phyloP scores from a whole-genome alignment of 2,888 invertebrate genomes.

The Aleiodes leptofemur region DNA sequence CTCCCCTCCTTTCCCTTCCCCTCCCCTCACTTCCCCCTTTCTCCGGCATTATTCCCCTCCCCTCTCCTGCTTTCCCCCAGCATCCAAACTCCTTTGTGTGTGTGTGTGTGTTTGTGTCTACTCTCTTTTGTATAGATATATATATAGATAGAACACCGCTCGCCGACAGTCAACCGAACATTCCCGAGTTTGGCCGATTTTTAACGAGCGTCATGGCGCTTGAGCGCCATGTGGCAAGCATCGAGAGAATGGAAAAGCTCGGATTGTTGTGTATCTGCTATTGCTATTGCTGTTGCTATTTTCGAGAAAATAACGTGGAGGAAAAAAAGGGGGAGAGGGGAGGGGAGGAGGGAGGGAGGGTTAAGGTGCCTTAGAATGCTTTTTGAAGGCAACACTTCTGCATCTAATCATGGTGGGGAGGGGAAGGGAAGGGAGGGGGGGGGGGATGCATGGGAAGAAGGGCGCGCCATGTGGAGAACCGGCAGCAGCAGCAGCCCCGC shows the following conservation, averaged over 20 bases:
- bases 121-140: too few relatives aligned
- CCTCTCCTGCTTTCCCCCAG: too few relatives aligned
- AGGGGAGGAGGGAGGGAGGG: not conserved
- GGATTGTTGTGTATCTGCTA: conserved; percentile 31
- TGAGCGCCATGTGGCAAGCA: conserved; percentile 64
- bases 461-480: conserved; percentile 49
- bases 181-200: conserved; percentile 68
- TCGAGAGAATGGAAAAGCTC: conserved; percentile 58
- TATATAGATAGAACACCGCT: conserved; percentile 53
- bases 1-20: not conserved
- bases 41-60: too few relatives aligned
- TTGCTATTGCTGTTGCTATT: too few relatives aligned
- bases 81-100: too few relatives aligned
- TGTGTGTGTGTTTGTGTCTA: too few relatives aligned
- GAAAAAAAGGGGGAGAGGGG: too few relatives aligned
- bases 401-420: too few relatives aligned
- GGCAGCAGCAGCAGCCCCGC: conserved; percentile 29
- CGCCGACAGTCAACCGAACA: conserved; percentile 59
- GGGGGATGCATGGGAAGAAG: conserved; percentile 10
- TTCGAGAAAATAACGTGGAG: too few relatives aligned
- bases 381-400: too few relatives aligned
- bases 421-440: too few relatives aligned
- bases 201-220: conserved; percentile 60
- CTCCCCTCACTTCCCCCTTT: conserved; percentile 4
- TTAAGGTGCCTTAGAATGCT: conserved; percentile 15